Conservation (phyloP, 1,140 invertebrate genomes). For the Pararge aegeria region DNA sequence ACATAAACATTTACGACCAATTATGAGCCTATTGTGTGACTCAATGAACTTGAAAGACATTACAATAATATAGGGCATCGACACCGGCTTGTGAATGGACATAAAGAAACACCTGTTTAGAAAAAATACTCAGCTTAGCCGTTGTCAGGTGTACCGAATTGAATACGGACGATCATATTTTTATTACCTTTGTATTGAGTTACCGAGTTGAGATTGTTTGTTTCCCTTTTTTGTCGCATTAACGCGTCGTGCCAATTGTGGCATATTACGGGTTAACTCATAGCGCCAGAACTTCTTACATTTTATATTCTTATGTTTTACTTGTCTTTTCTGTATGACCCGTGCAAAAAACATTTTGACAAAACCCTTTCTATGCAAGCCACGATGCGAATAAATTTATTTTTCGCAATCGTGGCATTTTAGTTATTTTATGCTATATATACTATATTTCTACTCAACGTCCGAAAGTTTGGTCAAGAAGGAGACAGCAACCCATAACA, state of each 20-base stretch:
- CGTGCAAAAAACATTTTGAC: no score
- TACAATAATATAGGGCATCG: constrained; percentile 75
- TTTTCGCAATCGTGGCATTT: no score
- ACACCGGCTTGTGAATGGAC: constrained; percentile 55
- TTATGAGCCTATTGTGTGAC: constrained; percentile 70
- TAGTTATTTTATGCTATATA: no score
- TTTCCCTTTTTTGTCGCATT: constrained; percentile 29
- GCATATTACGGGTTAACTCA: constrained; percentile 9
- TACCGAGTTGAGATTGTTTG: constrained; percentile 38
- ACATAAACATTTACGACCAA: constrained; percentile 70
- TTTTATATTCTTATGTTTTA: no score
- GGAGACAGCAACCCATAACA: no score
- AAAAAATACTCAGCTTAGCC: constrained; percentile 50
- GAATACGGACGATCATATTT: constrained; percentile 56
- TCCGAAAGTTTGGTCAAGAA: no score
- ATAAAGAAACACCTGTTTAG: constrained; percentile 61
- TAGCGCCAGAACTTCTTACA: background rate
- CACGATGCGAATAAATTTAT: no score
- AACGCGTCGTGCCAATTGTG: constrained; percentile 25
- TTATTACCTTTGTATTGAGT: constrained; percentile 46
- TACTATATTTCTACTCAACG: no score
- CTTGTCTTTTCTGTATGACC: no score
- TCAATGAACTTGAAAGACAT: constrained; percentile 73
- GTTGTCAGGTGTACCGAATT: constrained; percentile 68
- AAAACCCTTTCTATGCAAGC: no score